phyloP scores from a whole-genome alignment of 2,797 vertebrate species.

The Basileuterus tristriatus region DNA sequence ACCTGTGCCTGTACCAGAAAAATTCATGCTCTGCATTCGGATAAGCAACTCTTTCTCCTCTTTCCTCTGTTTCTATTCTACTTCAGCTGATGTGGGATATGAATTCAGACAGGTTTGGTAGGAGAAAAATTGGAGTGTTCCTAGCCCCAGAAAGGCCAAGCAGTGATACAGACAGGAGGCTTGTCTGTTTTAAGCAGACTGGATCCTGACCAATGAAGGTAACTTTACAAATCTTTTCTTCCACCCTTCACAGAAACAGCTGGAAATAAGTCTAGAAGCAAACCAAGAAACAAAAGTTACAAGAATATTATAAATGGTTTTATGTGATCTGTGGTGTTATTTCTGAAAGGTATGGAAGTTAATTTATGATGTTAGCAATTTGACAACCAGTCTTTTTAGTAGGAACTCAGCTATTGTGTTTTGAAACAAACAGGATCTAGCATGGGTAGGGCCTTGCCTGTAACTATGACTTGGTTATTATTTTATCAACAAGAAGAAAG shows the following conservation, averaged over 20 bases:
- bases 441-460: neutral
- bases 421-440: neutral
- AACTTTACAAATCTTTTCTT: neutral
- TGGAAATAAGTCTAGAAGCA: neutral
- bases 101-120: neutral
- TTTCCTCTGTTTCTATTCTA: neutral
- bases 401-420: neutral
- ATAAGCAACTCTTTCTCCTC: neutral
- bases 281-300: neutral
- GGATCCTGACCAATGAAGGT: neutral
- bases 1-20: fast-evolving
- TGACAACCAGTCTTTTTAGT: neutral
- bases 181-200: neutral
- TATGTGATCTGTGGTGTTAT: neutral
- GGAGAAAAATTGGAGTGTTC: neutral
- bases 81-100: neutral
- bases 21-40: neutral
- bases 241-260: neutral
- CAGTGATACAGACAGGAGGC: neutral
- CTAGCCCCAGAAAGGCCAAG: neutral
- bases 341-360: constrained; percentile 14
- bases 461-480: neutral
- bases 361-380: neutral
- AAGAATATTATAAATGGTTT: neutral
- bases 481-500: neutral